These are phyloP conservation scores for Crenuchus spilurus DNA, from an alignment of 2,797 vertebrate species.

Conservation along the genomic window DNA sequence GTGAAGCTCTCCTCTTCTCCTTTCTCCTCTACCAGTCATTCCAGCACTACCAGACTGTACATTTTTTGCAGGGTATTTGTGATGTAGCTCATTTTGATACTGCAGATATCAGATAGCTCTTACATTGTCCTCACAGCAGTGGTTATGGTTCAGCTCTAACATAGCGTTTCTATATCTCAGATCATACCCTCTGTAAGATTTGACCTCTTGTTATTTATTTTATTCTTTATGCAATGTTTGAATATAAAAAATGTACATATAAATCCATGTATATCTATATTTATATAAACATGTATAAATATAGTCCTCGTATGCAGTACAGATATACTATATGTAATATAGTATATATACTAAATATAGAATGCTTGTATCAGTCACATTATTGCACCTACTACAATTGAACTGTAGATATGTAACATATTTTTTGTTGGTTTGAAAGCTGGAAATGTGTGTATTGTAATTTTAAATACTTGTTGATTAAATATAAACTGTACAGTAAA, in stretches of 20 bases:
- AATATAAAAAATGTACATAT: constrained; percentile 84
- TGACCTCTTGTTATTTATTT: constrained; percentile 86
- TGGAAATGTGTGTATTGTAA: constrained; percentile 71
- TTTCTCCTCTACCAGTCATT: constrained; percentile 85
- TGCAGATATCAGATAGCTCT: constrained; percentile 64
- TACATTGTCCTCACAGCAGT: constrained; percentile 61
- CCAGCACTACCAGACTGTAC: constrained; percentile 91
- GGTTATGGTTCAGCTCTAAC: constrained; percentile 77
- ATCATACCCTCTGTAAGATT: constrained; percentile 76
- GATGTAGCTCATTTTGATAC: constrained; percentile 87
- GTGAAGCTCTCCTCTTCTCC: constrained; percentile 74
- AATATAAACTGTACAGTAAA: constrained; percentile 81
- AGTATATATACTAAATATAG: constrained; percentile 64
- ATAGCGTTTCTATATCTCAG: constrained; percentile 79
- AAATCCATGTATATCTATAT: constrained; percentile 82
- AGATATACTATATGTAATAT: constrained; percentile 74
- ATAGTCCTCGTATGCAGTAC: constrained; percentile 80
- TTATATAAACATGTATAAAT: constrained; percentile 84
- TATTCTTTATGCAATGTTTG: constrained; percentile 81
- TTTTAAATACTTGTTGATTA: constrained; percentile 84
- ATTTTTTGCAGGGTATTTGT: constrained; percentile 86
- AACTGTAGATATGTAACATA: constrained; percentile 86
- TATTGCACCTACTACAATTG: constrained; percentile 73
- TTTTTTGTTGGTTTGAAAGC: constrained; percentile 67
- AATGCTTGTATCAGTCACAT: constrained; percentile 71